phyloP scores from a whole-genome alignment of 2,113 vertebrate genomes.

The Perca flavescens region DNA sequence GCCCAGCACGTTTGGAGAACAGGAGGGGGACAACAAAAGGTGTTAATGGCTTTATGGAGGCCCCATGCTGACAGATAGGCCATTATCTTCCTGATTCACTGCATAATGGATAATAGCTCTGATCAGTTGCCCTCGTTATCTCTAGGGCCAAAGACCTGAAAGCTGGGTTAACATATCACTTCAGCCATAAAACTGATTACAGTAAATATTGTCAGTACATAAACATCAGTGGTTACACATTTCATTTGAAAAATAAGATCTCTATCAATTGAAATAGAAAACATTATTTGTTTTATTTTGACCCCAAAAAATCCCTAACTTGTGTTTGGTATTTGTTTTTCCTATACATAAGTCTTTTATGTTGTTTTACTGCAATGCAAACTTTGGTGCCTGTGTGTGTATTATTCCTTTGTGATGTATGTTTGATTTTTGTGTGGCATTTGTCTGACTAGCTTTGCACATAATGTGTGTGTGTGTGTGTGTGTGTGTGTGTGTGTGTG shows the following conservation, averaged over 20 bases:
- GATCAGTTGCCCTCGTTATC: constrained; percentile 94
- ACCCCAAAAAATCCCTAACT: not conserved
- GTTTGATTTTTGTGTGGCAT: constrained; percentile 45
- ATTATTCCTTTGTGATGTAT: constrained; percentile 53
- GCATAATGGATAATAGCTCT: constrained; percentile 91
- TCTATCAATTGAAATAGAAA: not conserved
- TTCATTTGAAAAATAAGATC: not conserved
- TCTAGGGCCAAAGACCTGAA: constrained; percentile 77
- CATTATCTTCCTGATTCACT: constrained; percentile 93
- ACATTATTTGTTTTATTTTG: not conserved
- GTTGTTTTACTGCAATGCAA: constrained; percentile 36
- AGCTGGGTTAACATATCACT: constrained; percentile 53
- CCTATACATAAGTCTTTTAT: not conserved
- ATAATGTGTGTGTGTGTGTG: constrained; percentile 23
- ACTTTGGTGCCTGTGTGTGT: constrained; percentile 27
- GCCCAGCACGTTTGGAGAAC: constrained; percentile 88
- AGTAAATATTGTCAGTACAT: constrained; percentile 45
- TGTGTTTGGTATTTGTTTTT: constrained; percentile 11
- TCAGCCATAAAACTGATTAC: constrained; percentile 45
- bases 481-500: constrained; percentile 33
- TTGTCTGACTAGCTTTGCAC: constrained; percentile 62
- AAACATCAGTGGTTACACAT: constrained; percentile 1
- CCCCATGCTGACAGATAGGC: constrained; percentile 93
- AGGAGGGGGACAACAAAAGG: constrained; percentile 93
- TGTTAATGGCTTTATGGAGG: constrained; percentile 96